Evolutionary conservation across 2,113 vertebrate species (phyloP).

Genomic region (Ibidorhyncha struthersii): DNA sequence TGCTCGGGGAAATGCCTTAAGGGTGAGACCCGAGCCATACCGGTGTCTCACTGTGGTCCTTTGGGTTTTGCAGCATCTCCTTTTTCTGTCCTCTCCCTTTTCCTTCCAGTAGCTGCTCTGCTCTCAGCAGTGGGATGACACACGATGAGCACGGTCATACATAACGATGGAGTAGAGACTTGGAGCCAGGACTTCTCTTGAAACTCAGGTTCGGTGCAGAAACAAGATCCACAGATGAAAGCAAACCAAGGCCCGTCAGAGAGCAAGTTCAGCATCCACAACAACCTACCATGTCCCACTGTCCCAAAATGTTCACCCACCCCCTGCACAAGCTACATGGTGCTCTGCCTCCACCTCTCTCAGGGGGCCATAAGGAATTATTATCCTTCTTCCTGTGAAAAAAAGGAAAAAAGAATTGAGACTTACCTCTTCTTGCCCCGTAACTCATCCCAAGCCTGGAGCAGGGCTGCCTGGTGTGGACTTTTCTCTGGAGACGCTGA

Average conservation of each 20-base stretch:
- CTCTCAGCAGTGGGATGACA: neutral
- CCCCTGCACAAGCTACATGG: accelerated
- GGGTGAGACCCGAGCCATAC: neutral
- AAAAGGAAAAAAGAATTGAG: neutral
- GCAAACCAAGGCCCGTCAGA: neutral
- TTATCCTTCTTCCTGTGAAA: neutral
- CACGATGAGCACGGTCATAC: accelerated
- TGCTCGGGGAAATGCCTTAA: neutral
- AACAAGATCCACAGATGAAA: neutral
- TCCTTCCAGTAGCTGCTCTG: neutral
- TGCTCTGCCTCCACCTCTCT: neutral
- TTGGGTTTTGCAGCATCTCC: neutral
- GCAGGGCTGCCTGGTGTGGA: neutral
- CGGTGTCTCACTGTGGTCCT: accelerated
- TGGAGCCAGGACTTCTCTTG: neutral
- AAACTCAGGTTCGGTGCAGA: neutral
- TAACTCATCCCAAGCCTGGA: neutral
- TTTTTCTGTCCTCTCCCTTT: accelerated
- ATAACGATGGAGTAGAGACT: neutral
- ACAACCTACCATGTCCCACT: accelerated
- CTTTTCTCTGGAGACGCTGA: neutral
- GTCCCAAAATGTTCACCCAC: neutral
- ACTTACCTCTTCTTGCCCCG: neutral
- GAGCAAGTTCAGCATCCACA: neutral
- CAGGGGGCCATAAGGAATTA: neutral